These are phyloP conservation scores for Platichthys flesus DNA, from an alignment of 2,113 vertebrate genomes.

Conservation along the genomic window DNA sequence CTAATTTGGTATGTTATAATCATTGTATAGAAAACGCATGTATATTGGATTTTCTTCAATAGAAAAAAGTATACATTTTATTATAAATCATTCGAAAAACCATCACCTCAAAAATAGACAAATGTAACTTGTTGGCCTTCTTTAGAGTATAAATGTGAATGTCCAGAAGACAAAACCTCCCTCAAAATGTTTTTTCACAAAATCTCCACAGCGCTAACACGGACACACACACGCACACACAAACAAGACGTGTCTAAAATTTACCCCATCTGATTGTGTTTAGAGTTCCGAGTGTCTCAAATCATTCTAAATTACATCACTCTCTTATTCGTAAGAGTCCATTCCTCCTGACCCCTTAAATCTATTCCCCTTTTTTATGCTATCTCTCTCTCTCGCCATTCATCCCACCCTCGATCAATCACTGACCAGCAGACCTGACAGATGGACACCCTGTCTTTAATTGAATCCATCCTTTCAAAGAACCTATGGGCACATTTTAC, in stretches of 20 bases:
- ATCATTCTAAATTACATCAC: conserved; percentile 69
- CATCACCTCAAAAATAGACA: too few relatives aligned
- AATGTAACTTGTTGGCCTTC: too few relatives aligned
- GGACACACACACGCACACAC: conserved; percentile 4
- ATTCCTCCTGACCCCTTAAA: conserved; percentile 72
- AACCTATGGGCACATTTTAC: conserved; percentile 20
- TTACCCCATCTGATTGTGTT: conserved; percentile 53
- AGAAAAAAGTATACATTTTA: neutral
- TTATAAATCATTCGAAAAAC: too few relatives aligned
- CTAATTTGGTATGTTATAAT: neutral
- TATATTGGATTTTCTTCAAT: neutral
- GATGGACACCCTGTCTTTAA: conserved; percentile 54
- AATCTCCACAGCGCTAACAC: conserved; percentile 2
- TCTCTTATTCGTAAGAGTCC: conserved; percentile 61
- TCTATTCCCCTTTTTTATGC: conserved; percentile 49
- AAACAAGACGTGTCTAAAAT: conserved; percentile 10
- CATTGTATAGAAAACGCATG: neutral
- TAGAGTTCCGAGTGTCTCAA: conserved; percentile 40
- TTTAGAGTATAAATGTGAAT: too few relatives aligned
- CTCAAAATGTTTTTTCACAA: neutral
- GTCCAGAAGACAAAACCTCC: neutral
- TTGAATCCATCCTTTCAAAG: conserved; percentile 20
- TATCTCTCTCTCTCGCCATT: conserved; percentile 49
- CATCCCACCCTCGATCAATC: conserved; percentile 62
- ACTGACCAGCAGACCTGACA: conserved; percentile 55